These are phyloP conservation scores for Hemicordylus capensis DNA, from an alignment of 2,113 vertebrate genomes.

Conservation along the genomic window DNA sequence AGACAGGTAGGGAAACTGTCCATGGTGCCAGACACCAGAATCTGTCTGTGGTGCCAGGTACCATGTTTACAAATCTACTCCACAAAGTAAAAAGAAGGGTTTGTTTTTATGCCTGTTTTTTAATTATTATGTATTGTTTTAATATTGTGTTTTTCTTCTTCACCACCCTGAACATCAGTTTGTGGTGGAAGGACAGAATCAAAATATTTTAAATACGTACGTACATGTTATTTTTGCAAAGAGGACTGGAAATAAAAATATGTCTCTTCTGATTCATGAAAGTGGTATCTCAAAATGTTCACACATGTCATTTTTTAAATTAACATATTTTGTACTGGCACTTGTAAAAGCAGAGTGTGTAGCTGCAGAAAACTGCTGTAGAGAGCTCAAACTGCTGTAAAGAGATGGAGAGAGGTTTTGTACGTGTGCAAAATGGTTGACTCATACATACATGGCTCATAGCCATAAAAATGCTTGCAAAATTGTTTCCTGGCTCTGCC, in stretches of 20 bases:
- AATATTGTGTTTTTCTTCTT: no score
- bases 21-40: background rate
- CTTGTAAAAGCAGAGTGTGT: background rate
- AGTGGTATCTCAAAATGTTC: background rate
- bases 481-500: conserved; percentile 56
- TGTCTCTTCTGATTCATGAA: conserved; percentile 19
- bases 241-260: background rate
- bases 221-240: no score
- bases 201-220: no score
- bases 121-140: no score
- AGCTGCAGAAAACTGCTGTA: conserved; percentile 26
- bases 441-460: conserved; percentile 59
- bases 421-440: conserved; percentile 62
- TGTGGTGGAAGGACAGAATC: no score
- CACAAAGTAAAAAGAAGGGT: background rate
- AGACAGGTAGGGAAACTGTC: background rate
- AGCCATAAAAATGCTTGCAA: conserved; percentile 64
- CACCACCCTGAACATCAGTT: no score
- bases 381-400: conserved; percentile 54
- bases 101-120: no score
- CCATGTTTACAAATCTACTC: background rate
- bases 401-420: conserved; percentile 45
- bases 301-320: conserved; percentile 51
- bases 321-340: conserved; percentile 21
- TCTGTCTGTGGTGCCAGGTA: no score